Evolutionary conservation across 1,140 invertebrate genomes (phyloP), one percentile per base, ranked within the genome.

Genomic region (Scaptomyza pallida): DNA sequence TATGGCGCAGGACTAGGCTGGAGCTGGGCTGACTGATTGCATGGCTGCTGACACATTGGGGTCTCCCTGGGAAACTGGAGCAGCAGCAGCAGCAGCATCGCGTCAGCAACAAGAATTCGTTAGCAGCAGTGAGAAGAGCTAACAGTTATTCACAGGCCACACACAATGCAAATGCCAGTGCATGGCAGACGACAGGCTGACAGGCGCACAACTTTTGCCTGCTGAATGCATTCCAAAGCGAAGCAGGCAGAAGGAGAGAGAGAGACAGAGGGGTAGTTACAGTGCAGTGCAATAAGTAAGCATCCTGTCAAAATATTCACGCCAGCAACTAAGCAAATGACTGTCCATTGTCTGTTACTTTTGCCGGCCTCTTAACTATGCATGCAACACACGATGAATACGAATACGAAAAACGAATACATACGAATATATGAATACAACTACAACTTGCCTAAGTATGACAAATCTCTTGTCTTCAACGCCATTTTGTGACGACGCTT

Each of bases 271-370:
- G 26, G 8, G 12, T n/a, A n/a, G 12, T 19, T 50, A 75, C 75
- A 83, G 62, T 68, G 70, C n/a, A 52, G 62, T 37, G 19, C 52
- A 57, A 62, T 72, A 73, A 62, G 73, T 59, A 72, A 75, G 55
- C 43, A 40, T 56, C 62, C 75, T 76, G 80, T 79, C 61, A 72
- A 82, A 83, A 73, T 85, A 76, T 79, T 83, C 79, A 85, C 80
- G 72, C 77, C 54, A 37, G 41, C 16, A 72, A 60, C 43, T 64
- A 62, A 67, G 56, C 44, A 64, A 63, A 70, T 74, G 73, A 64
- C 57, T 65, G 45, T 62, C 56, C 63, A 68, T 68, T 72, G 70
- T 73, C 51, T 51, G 37, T 13, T 35, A 23, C 45, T 52, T n/a
- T 23, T 47, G 41, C 9, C 44, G 35, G 56, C 43, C 51, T 62